Conservation (phyloP, 2,797 vertebrate genomes). For the Coluber constrictor region DNA sequence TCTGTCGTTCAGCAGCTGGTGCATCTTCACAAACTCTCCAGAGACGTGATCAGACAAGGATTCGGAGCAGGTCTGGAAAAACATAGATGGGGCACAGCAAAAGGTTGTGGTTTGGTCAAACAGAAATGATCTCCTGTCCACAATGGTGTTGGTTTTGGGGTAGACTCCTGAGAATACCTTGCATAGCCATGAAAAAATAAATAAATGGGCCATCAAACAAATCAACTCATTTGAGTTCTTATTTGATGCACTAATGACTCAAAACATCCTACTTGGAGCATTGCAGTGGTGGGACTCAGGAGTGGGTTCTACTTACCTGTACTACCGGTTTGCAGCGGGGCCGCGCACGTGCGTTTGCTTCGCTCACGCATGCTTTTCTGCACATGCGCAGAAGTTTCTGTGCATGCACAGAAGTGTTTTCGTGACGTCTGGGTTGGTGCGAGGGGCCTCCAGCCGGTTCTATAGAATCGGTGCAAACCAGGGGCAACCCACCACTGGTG, state of each 20-base stretch:
- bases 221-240: neutral
- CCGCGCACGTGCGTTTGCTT: no score
- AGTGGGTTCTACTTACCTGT: no score
- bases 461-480: no score
- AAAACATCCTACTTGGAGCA: neutral
- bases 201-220: neutral
- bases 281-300: no score
- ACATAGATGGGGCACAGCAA: neutral
- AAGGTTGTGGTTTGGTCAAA: neutral
- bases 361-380: no score
- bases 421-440: no score
- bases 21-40: conserved; percentile 34
- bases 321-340: no score
- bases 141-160: neutral
- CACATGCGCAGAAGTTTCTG: no score
- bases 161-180: neutral
- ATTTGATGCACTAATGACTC: neutral
- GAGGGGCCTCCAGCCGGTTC: no score
- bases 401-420: no score
- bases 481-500: no score
- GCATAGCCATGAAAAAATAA: neutral
- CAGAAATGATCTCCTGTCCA: no score
- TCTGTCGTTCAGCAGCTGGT: conserved; percentile 10
- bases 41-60: conserved; percentile 23
- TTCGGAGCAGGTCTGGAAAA: conserved; percentile 14